phyloP scores from a whole-genome alignment of 1,140 invertebrate species.

The Orussus abietinus region DNA sequence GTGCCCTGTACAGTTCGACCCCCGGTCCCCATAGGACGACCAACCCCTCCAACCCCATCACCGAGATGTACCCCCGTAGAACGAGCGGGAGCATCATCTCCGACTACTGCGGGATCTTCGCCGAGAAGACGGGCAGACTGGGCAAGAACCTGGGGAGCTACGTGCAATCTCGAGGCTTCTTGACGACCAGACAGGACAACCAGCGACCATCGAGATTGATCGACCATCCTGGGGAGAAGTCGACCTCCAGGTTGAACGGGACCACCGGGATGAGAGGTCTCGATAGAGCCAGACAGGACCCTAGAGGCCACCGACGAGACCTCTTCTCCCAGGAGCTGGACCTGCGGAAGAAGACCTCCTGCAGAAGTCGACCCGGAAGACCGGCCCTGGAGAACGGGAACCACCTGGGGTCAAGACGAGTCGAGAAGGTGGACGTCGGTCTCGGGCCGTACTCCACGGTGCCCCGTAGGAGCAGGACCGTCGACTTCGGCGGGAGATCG shows the following conservation, averaged over 20 bases:
- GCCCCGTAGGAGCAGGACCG: conserved; percentile 27
- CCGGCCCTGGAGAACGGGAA: conserved; percentile 21
- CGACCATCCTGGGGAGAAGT: neutral
- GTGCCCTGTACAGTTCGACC: conserved; percentile 34
- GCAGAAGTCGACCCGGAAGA: conserved; percentile 7
- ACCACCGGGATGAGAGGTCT: too few relatives aligned
- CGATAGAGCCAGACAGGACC: neutral
- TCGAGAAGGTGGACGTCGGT: conserved; percentile 6
- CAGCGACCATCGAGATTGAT: neutral
- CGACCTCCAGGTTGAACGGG: neutral
- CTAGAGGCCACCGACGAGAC: too few relatives aligned
- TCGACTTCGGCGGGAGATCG: conserved; percentile 28
- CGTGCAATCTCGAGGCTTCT: conserved; percentile 26
- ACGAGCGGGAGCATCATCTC: conserved; percentile 14
- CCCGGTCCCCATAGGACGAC: conserved; percentile 6
- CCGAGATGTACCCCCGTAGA: conserved; percentile 17
- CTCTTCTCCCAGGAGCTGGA: too few relatives aligned
- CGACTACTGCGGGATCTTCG: conserved; percentile 41
- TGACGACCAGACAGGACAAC: conserved; percentile 13
- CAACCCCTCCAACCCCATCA: neutral
- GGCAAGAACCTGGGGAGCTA: conserved; percentile 32
- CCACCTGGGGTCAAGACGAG: neutral
- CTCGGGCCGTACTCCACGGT: conserved; percentile 25
- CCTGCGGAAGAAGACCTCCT: neutral
- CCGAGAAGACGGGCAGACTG: conserved; percentile 42